Evolutionary conservation across 2,888 invertebrate genomes (phyloP), one percentile per base, ranked within the genome.

Genomic region (Megastigmus dorsalis): DNA sequence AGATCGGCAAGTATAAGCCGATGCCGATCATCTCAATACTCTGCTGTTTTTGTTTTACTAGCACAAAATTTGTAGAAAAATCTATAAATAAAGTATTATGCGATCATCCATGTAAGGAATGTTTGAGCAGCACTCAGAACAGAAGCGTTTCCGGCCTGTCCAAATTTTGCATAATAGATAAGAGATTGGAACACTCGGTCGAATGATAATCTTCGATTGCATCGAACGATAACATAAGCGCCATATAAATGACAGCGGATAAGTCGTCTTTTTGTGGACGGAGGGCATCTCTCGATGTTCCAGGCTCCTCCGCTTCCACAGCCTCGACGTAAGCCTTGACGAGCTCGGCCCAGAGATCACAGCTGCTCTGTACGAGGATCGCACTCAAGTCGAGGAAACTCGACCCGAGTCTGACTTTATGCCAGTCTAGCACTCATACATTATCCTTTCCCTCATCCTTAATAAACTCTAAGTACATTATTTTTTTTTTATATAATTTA

Each of bases 341-440:
- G 7, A 80, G 30, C 3, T 72, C 36, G 6, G 45, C n/a, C 43
- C 59, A 50, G 0, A 6, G 26, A 3, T 55, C 28, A 30, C n/a
- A 0, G 0, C 41, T 7, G 13, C 30, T 48, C 7, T 74, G 62
- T 0, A 66, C 1, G 1, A 85, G 75, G 77, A 84, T 74, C 13
- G 77, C 74, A 5, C 77, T 78, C n/a, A 87, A 72, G 66, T 87
- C 87, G 54, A 84, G 70, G 26, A 80, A 79, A 26, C 82, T 79
- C 26, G 84, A 82, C 7, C 81, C 83, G 54, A 82, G 80, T 66
- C 80, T 82, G 79, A 84, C 82, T 48, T 78, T 79, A 43, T 83
- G 82, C 83, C 87, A 87, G 77, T 84, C 85, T 50, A 82, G 78
- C 33, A 85, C 77, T 71, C 81, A 84, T 15, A 82, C 79, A 41